Evolutionary conservation across 2,797 vertebrate genomes (phyloP), one percentile per base, ranked within the genome.

Genomic region (Trachurus trachurus): DNA sequence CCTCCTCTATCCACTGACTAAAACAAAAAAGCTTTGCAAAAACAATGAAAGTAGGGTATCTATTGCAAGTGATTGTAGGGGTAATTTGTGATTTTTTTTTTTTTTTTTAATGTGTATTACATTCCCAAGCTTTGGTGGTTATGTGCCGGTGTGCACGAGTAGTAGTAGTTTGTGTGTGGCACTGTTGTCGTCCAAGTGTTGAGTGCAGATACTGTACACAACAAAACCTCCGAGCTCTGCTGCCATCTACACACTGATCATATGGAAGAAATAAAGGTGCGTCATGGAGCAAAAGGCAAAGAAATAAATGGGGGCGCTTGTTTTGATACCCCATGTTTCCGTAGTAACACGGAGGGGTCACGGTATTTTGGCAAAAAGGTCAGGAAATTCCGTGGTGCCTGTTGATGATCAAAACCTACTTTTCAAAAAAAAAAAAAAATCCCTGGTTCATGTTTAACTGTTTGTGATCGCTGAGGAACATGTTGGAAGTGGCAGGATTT

Each of bases 251-350:
- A 85, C 66, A 7, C 67, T 49, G 74, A 84, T 90, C 91, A 93
- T 84, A 90, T 92, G 90, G 91, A 93, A 90, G 89, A 86, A 92
- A 87, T 90, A 86, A 90, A 93, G 90, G 87, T 92, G 87, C 78
- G 86, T 91, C 89, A 90, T 84, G 85, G 88, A 86, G 87, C 74
- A 74, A 80, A 26, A 59, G 9, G 72, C 69, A 73, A 81, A 71
- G 26, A 26, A 26, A 26, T 26, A 86, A 83, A 77, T 49, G 71
- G 71, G 86, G 79, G 79, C 54, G 83, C 80, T 79, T 92, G 83
- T 91, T 92, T 93, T 89, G 80, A 89, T 90, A 83, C 52, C 73
- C 76, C 45, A 0, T 70, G 88, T 94, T 92, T 88, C 91, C 85
- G 52, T 65, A 54, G 86, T 76, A 92, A 93, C 92, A 76, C 44